phyloP scores from a whole-genome alignment of 2,113 vertebrate genomes.

The Phoxinus phoxinus region DNA sequence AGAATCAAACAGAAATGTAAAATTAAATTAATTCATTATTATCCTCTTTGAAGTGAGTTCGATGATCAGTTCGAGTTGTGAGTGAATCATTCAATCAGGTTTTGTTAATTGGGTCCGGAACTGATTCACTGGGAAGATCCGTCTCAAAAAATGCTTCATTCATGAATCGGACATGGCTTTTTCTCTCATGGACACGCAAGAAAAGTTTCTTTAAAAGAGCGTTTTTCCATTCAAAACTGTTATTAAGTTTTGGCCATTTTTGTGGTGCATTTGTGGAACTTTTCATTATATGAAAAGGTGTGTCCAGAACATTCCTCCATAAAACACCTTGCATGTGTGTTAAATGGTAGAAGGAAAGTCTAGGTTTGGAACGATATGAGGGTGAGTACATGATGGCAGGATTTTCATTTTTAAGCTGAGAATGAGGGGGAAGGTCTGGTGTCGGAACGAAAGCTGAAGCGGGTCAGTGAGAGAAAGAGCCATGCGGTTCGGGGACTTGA shows the following conservation, averaged over 20 bases:
- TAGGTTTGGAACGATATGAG: not conserved
- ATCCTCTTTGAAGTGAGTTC: not conserved
- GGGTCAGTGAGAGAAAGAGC: conserved; percentile 59
- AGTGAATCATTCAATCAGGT: not conserved
- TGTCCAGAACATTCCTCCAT: not conserved
- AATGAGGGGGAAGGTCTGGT: not conserved
- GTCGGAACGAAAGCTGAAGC: conserved; percentile 28
- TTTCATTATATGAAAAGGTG: not conserved
- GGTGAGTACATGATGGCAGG: not conserved
- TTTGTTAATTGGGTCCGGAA: not conserved
- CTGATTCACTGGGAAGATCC: not conserved
- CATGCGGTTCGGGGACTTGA: conserved; percentile 69
- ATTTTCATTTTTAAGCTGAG: not conserved
- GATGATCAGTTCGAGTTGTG: not conserved
- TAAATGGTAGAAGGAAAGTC: not conserved
- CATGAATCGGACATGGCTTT: not conserved
- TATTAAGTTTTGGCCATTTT: not conserved
- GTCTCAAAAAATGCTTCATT: not conserved
- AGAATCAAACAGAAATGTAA: not conserved
- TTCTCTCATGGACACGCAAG: not conserved
- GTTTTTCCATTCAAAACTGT: not conserved
- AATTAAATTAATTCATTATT: not conserved
- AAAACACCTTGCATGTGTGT: not conserved
- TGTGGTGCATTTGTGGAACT: not conserved
- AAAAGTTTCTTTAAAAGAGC: no score